These are phyloP conservation scores for Leptobrachium leishanense DNA, from an alignment of 2,113 vertebrate genomes.

Conservation along the genomic window DNA sequence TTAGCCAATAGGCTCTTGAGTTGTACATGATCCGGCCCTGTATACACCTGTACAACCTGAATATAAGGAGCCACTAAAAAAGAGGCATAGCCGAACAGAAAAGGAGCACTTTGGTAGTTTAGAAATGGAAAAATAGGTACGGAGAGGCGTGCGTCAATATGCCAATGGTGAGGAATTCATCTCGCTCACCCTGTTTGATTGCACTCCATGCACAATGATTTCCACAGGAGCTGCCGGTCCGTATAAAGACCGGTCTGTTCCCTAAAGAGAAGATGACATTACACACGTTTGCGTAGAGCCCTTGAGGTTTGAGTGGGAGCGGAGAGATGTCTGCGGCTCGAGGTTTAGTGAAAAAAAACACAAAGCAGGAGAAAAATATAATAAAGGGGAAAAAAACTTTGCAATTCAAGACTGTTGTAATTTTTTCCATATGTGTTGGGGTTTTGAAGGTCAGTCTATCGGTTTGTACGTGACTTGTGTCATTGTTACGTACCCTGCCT, in stretches of 20 bases:
- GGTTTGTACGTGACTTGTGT: too few species aligned
- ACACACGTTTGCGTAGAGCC: background rate
- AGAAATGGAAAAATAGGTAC: too few species aligned
- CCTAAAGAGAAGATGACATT: background rate
- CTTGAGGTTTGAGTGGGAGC: background rate
- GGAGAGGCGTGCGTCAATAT: too few species aligned
- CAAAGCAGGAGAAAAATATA: background rate
- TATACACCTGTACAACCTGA: too few species aligned
- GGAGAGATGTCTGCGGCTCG: background rate
- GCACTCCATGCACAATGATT: too few species aligned
- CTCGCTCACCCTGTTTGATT: too few species aligned
- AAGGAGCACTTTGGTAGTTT: too few species aligned
- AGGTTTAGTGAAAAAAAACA: background rate
- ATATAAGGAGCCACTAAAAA: too few species aligned
- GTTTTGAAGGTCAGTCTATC: background rate
- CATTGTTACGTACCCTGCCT: background rate
- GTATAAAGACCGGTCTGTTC: background rate
- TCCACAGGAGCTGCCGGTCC: background rate
- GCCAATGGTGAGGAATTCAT: too few species aligned
- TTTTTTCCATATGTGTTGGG: conserved; percentile 24
- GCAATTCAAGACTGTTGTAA: background rate
- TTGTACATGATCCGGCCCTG: too few species aligned
- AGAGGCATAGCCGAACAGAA: too few species aligned
- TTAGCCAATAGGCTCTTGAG: too few species aligned
- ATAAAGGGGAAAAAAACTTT: background rate